phyloP scores from a whole-genome alignment of 92 coral and sea anemone genomes.

The Siderastrea radians region DNA sequence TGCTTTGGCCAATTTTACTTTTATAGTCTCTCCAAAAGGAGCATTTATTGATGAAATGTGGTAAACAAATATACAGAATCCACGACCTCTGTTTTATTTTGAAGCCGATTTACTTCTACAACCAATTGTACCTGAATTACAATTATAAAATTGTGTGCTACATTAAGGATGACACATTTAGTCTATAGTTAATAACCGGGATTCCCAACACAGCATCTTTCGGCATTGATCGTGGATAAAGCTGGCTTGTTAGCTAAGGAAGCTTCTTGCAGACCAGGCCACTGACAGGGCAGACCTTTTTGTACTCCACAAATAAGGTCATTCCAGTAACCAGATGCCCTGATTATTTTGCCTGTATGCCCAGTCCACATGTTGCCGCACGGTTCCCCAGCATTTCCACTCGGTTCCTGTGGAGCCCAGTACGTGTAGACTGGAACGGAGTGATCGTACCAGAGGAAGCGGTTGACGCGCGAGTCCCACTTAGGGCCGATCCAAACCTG shows the following conservation, averaged over 20 bases:
- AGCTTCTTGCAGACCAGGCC: neutral
- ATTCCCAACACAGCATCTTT: too few species aligned
- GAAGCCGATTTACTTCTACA: too few species aligned
- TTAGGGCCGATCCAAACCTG: neutral
- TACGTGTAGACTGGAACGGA: neutral
- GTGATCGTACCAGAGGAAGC: neutral
- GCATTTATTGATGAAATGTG: too few species aligned
- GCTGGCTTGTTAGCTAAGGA: neutral
- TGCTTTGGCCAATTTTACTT: too few species aligned
- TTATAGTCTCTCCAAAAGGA: too few species aligned
- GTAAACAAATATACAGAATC: too few species aligned
- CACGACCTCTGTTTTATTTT: too few species aligned
- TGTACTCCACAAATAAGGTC: neutral
- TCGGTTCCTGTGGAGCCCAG: slow-evolving; percentile 28
- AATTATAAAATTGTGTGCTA: too few species aligned
- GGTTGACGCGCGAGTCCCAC: neutral
- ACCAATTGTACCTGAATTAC: too few species aligned
- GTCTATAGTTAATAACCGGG: too few species aligned
- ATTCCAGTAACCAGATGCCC: slow-evolving; percentile 19
- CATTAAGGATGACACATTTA: too few species aligned
- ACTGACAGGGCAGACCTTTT: too few species aligned
- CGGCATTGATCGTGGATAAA: neutral
- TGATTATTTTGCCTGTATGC: neutral
- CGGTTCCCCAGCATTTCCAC: neutral
- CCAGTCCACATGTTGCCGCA: neutral